Evolutionary conservation across 2,797 vertebrate genomes (phyloP), one percentile per base, ranked within the genome.

Genomic region (Arctocebus calabarensis): DNA sequence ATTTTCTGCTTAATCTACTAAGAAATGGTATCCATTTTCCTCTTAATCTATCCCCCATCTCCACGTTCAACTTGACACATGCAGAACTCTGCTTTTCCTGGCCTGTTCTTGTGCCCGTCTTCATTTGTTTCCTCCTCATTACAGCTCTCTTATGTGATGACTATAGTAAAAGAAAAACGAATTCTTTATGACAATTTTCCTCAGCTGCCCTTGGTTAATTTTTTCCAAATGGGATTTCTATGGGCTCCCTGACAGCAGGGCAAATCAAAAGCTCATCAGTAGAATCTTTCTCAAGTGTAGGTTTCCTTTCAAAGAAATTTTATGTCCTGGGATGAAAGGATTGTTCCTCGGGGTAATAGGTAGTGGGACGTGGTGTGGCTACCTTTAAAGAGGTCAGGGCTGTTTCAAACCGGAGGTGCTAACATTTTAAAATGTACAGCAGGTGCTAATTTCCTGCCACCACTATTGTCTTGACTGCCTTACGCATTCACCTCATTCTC

Each of bases 121-220:
- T 57, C 93, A 91, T 68, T 45, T 93, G 45, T 93, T 96, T 92
- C 96, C 73, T 97, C 96, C 97, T 97, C 97, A 81, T 97, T 43
- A 71, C n/a, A 84, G n/a, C 84, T 90, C 77, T 96, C 91, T 90
- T 71, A 95, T 27, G 66, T 27, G 62, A 91, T 95, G 17, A 92
- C 96, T 95, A 59, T 90, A 84, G 93, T n/a, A 97, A 66, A 93
- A 78, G n/a, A 89, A 95, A 97, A 97, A 37, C 0, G 32, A 95
- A 96, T 97, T 96, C 19, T 17, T 93, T 66, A 85, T 84, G 37
- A 93, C 57, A 55, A 32, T 81, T 94, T 95, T 97, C 87, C 92
- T 25, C 74, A 94, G 59, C 37, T 75, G 23, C 3, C 95, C 40
- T 96, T 95, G 37, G 59, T 98, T 98, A 97, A 94, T 52, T 37